Evolutionary conservation across 2,113 vertebrate species (phyloP), one percentile per base, ranked within the genome.

Genomic region (Pyrgilauda ruficollis): DNA sequence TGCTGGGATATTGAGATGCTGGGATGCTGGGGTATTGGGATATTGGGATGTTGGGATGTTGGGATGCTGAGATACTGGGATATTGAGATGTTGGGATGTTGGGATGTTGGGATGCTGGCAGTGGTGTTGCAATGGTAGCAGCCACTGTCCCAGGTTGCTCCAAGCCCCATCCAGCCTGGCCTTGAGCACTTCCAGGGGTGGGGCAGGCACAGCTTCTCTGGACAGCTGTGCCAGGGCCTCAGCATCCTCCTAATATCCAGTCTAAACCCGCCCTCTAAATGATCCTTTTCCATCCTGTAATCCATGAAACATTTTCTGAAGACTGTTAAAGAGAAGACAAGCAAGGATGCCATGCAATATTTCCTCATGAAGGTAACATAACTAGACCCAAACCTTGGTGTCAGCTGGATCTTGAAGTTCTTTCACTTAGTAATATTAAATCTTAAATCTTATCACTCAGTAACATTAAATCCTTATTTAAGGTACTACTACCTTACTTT

Each of bases 31-130:
- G 50, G 6, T 28, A 6, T 1, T 52, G 50, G 6, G 9, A 52
- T 28, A 2, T 7, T 28, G 15, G 6, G 50, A 28, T 52, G 1
- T 3, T 23, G 46, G 46, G 21, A 47, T 47, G 5, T 12, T 47
- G 46, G 22, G 6, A n/a, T 67, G 0, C 0, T 35, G 33, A 17
- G 10, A 35, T 49, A 1, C 1, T 39, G 67, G 27, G 7, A 16
- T 69, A 0, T 2, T 69, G 53, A 33, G 5, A 10, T 35, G 1
- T 0, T 50, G 37, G 23, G 16, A 27, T 68, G 1, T 1, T 70
- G 53, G 31, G 41, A 19, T 46, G 0, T 1, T 52, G 35, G 27
- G 15, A 17, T 53, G 2, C 2, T 72, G 35, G 21, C 55, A 56
- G 55, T 22, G 28, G 24, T 43, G 7, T 4, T 41, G 5, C 4